Base-by-base conservation (phyloP, 2,888 invertebrate species). In the Tyria jacobaeae region DNA sequence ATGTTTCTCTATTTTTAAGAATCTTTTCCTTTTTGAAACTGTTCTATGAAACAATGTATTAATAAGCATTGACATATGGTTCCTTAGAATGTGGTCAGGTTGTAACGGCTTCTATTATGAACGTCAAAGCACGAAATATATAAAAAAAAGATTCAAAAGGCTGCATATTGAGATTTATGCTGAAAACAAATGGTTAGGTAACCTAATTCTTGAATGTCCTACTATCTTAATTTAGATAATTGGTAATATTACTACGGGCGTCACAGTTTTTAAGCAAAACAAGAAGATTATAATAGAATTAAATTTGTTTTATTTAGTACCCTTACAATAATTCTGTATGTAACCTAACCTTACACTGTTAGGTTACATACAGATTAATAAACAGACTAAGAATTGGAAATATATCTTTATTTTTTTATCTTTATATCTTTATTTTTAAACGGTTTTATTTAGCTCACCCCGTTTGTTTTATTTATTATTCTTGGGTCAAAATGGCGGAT, bases 221-320 rank as follows among this genome's bases (percentile, higher is more conserved):
- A 62, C 51, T 52, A 54, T 47, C 58, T 64, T 34, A 41, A 37
- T 64, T 60, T 58, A 50, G 64, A 68, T 64, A 47, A 49, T 17
- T 41, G 41, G 35, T 66, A 67, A 63, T 68, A 68, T 60, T 57
- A 64, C 50, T 53, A 57, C 31, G 44, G 31, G 37, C 48, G 61
- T 51, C 60, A 65, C 67, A 75, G 68, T 73, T 73, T 75, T 62
- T 70, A 76, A 73, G 61, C 64, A 66, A 75, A 67, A 75, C 51
- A 65, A 75, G 59, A 70, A 71, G 59, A 62, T 70, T 73, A 76
- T 64, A 65, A 76, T 70, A 55, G 51, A 69, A 57, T 17, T 21
- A 1, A 57, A 41, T 44, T n/a, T 65, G 65, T 74, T 73, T 75
- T 71, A 75, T 74, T 76, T 73, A 62, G 51, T 44, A 37, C 41